A percentile compares a stretch with the other conserved stretches of the same genome.
Evolutionary conservation across 2,888 invertebrate species (phyloP).

Genomic region (Dicycla oo): DNA sequence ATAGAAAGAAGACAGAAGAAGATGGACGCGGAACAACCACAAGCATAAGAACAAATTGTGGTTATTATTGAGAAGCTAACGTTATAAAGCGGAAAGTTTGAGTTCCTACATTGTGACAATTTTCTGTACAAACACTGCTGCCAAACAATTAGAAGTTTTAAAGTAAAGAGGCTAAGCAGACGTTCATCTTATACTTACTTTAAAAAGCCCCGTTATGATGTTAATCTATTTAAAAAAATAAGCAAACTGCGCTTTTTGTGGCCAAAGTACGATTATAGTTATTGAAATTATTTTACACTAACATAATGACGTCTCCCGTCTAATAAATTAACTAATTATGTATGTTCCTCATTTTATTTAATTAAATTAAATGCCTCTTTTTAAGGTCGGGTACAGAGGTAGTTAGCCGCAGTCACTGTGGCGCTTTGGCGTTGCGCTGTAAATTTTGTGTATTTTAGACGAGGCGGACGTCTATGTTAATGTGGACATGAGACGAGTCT

Average conservation of each 20-base stretch:
- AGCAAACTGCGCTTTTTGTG: neutral
- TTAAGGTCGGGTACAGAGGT: conserved; percentile 8
- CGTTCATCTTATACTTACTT: neutral
- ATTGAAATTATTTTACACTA: neutral
- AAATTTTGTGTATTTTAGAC: conserved; percentile 55
- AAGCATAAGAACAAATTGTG: conserved; percentile 12
- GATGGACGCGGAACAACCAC: too few relatives aligned
- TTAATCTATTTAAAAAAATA: neutral
- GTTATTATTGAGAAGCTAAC: neutral
- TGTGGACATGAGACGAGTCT: conserved; percentile 55
- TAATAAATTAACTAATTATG: conserved; percentile 11
- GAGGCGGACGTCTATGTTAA: conserved; percentile 58
- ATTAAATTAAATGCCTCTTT: conserved; percentile 18
- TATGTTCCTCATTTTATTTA: conserved; percentile 20
- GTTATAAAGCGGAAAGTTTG: neutral
- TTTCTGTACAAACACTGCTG: neutral
- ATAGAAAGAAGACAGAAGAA: conserved; percentile 74
- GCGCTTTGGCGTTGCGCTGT: conserved; percentile 34
- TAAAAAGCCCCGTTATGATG: too few relatives aligned
- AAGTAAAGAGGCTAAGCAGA: neutral
- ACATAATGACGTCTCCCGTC: neutral
- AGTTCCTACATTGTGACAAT: neutral
- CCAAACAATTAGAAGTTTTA: neutral
- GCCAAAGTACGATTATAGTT: neutral
- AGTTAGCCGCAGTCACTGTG: conserved; percentile 35